These are phyloP conservation scores for Rhorus exstirpatorius DNA, from an alignment of 2,888 invertebrate genomes.

Conservation along the genomic window DNA sequence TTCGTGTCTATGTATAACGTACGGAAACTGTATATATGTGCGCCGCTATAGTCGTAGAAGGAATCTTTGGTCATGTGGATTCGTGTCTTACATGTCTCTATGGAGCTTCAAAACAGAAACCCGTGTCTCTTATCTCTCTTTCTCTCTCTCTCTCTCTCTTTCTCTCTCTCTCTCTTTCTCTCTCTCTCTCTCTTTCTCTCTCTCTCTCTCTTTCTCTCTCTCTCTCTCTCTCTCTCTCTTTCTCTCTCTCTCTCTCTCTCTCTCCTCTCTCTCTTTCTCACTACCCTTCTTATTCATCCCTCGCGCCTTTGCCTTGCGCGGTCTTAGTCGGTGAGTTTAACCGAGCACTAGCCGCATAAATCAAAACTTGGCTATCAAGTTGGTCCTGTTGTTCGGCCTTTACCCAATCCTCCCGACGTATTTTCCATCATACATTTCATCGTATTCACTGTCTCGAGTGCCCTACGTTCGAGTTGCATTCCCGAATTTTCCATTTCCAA, in stretches of 20 bases:
- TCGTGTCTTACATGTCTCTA: conserved; percentile 37
- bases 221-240: conserved; percentile 17
- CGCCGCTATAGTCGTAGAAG: background rate
- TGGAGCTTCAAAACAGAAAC: conserved; percentile 18
- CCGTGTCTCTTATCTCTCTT: conserved; percentile 15
- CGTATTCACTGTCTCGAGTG: conserved; percentile 64
- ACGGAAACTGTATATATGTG: conserved; percentile 19
- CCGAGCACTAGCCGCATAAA: conserved; percentile 82
- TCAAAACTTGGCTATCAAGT: conserved; percentile 82
- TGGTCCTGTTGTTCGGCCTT: conserved; percentile 72
- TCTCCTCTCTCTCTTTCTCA: conserved; percentile 16
- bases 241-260: no score
- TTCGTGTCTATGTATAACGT: conserved; percentile 31
- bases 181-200: conserved; percentile 73
- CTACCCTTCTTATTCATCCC: conserved; percentile 74
- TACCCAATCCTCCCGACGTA: conserved; percentile 42
- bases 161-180: conserved; percentile 3
- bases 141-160: conserved; percentile 36
- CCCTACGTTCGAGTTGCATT: conserved; percentile 56
- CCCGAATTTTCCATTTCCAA: conserved; percentile 54
- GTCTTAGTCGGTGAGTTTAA: conserved; percentile 77
- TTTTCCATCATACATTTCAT: conserved; percentile 72
- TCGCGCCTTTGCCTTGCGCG: conserved; percentile 56
- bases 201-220: conserved; percentile 35
- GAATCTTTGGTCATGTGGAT: conserved; percentile 30